Evolutionary conservation across 2,888 invertebrate species (phyloP), one percentile per base, ranked within the genome.

Genomic region (Schrankia costaestrigalis): DNA sequence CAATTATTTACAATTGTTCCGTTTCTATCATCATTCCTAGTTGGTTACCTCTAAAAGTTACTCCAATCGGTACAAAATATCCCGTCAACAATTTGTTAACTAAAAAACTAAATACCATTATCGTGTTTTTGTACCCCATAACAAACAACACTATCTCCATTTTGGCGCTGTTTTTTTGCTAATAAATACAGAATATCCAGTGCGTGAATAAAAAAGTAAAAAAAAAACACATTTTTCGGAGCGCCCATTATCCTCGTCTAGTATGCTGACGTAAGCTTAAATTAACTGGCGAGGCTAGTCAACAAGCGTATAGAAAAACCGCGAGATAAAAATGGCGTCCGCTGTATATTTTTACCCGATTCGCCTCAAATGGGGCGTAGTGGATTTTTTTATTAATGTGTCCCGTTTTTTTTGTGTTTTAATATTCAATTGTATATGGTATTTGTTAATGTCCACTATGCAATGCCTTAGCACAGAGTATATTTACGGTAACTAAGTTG

Each of bases 201-300:
- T 52, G 53, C 36, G 40, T 52, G 46, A 46, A 44, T 44, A 40
- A 46, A 55, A 56, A 45, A 39, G 41, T 37, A 36, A 56, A 38
- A 53, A 49, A 51, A 56, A 58, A 52, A 58, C 38, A 48, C 10
- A 35, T 35, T 42, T 56, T 62, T 59, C 47, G 52, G 41, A 46
- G 32, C 54, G 31, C 41, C 67, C 60, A 66, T 71, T 72, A 66
- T 59, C 56, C 57, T 39, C 40, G 40, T 45, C 45, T 36, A 54
- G 54, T 41, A 44, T 53, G 64, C 66, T 62, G 63, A 70, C 66
- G 64, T 66, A 66, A 64, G 66, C 67, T 47, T 41, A 56, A 64
- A 68, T 65, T 60, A 64, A 63, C 63, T 63, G 56, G 51, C 55
- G 41, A 41, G 45, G 55, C 62, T 59, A 58, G 62, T 60, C 63